Conservation (phyloP, 2,797 vertebrate species). For the Alauda arvensis region DNA sequence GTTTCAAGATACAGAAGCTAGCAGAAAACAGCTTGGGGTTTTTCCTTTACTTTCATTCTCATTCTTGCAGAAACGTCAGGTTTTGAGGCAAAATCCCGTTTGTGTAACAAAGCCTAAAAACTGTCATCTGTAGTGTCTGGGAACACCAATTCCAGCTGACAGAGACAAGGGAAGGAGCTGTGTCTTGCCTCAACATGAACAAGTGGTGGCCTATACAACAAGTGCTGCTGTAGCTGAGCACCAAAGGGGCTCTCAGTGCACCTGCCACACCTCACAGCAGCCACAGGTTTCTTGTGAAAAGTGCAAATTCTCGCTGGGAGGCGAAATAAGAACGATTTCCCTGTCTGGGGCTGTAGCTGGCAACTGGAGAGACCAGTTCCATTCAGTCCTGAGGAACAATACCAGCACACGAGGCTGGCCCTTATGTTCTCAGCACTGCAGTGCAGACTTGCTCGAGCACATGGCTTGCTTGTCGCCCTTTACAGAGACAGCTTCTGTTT, state of each 20-base stretch:
- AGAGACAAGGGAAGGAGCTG: background rate
- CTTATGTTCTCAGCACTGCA: background rate
- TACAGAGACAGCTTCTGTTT: conserved; percentile 12
- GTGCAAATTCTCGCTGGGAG: background rate
- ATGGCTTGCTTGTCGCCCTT: background rate
- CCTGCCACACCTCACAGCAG: background rate
- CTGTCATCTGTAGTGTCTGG: background rate
- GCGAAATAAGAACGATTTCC: background rate
- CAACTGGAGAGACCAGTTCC: background rate
- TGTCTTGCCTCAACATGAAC: background rate
- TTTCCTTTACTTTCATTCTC: background rate
- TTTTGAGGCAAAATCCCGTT: background rate
- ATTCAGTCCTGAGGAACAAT: background rate
- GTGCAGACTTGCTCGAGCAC: background rate
- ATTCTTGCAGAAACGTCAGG: background rate
- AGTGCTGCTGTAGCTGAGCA: background rate
- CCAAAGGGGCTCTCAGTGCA: background rate
- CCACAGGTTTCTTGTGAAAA: background rate
- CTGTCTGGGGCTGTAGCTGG: background rate
- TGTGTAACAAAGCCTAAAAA: background rate
- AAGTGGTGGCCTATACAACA: background rate
- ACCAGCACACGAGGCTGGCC: background rate
- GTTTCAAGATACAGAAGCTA: background rate
- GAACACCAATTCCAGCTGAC: background rate
- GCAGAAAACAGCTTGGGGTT: background rate